Conservation (phyloP, 1,140 invertebrate genomes). For the Dolichoris vasculosae region DNA sequence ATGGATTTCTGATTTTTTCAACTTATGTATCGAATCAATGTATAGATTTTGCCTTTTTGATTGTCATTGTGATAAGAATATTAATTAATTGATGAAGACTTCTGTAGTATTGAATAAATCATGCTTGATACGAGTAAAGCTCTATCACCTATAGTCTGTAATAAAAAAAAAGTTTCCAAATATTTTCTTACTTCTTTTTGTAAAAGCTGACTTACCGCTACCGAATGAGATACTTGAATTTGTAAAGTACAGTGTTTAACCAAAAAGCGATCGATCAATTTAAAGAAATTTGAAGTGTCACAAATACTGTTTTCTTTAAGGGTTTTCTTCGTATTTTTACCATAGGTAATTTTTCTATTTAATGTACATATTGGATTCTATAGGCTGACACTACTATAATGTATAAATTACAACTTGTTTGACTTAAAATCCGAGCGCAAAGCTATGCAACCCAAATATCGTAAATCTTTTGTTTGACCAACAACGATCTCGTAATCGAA, state of each 20-base stretch:
- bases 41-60: not conserved
- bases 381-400: not conserved
- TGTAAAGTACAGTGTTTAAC: no score
- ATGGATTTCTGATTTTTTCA: conserved; percentile 26
- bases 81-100: not conserved
- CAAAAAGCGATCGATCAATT: no score
- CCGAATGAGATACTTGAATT: no score
- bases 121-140: no score
- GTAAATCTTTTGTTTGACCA: conserved; percentile 22
- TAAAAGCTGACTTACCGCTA: no score
- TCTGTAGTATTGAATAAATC: no score
- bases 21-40: not conserved
- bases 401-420: conserved; percentile 47
- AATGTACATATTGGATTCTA: not conserved
- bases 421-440: conserved; percentile 32
- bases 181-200: no score
- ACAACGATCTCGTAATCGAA: conserved; percentile 47
- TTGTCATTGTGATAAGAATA: not conserved
- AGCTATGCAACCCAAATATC: conserved; percentile 9
- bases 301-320: not conserved
- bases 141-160: no score
- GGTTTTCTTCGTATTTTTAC: not conserved
- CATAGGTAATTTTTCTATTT: not conserved
- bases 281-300: not conserved
- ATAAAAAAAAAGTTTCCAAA: no score